These are phyloP conservation scores for Phaedon cochleariae DNA, from an alignment of 2,888 invertebrate genomes.

Conservation along the genomic window DNA sequence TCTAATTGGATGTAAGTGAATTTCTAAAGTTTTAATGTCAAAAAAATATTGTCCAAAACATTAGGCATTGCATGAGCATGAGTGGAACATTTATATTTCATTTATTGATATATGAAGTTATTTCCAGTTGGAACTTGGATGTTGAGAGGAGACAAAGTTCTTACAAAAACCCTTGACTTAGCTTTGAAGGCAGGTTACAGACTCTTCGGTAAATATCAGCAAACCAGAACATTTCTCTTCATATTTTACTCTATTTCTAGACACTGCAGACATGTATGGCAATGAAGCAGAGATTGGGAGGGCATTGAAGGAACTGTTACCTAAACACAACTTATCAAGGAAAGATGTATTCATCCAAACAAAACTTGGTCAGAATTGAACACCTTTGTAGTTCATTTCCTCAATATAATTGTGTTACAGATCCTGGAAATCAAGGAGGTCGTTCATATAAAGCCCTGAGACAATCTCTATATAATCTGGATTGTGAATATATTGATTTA, in stretches of 20 bases:
- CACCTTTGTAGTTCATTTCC: background rate
- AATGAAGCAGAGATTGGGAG: constrained; percentile 77
- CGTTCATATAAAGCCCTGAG: constrained; percentile 64
- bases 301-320: constrained; percentile 71
- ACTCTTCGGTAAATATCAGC: constrained; percentile 20
- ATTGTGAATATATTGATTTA: constrained; percentile 76
- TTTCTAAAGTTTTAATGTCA: constrained; percentile 14
- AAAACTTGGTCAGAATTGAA: constrained; percentile 71
- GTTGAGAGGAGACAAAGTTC: constrained; percentile 64
- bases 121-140: constrained; percentile 72
- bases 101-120: no score
- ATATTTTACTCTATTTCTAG: constrained; percentile 58
- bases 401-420: constrained; percentile 53
- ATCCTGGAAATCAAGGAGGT: constrained; percentile 68
- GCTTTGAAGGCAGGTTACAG: constrained; percentile 75
- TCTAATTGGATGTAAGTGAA: constrained; percentile 66
- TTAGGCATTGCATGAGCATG: no score
- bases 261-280: constrained; percentile 80
- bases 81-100: no score
- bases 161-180: constrained; percentile 67
- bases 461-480: constrained; percentile 70
- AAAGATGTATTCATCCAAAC: constrained; percentile 82
- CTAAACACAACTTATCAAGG: constrained; percentile 72
- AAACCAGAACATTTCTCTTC: background rate
- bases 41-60: background rate